Conservation (phyloP, 2,113 vertebrate genomes). For the Brachypteracias leptosomus region DNA sequence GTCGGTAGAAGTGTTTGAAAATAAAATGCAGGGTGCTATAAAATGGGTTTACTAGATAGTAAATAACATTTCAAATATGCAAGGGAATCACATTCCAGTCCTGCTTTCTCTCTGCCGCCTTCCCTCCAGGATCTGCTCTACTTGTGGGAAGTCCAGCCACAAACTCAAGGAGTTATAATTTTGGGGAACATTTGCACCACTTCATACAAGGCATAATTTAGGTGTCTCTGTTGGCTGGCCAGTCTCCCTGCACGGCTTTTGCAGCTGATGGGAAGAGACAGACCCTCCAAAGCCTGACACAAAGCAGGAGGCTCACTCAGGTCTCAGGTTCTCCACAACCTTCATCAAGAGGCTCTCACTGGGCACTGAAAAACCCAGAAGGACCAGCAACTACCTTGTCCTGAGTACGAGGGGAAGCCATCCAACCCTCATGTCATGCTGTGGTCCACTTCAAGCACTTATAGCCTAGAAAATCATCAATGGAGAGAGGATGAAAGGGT, state of each 20-base stretch:
- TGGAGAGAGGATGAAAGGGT: neutral
- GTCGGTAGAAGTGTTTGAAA: constrained; percentile 27
- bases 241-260: accelerated
- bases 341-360: neutral
- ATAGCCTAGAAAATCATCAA: neutral
- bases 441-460: neutral
- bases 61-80: constrained; percentile 60
- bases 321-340: neutral
- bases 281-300: neutral
- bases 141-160: neutral
- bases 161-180: neutral
- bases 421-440: neutral
- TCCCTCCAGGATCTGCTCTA: neutral
- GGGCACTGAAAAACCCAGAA: neutral
- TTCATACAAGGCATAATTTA: neutral
- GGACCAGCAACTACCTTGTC: neutral
- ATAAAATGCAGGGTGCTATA: constrained; percentile 46
- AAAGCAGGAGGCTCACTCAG: neutral
- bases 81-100: constrained; percentile 42
- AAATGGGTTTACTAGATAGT: constrained; percentile 52
- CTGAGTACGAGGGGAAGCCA: accelerated
- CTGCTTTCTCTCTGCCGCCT: neutral
- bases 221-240: neutral
- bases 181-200: neutral
- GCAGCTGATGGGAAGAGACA: neutral